Conservation (phyloP, 2,888 invertebrate genomes). For the Drosophila kambysellisi region DNA sequence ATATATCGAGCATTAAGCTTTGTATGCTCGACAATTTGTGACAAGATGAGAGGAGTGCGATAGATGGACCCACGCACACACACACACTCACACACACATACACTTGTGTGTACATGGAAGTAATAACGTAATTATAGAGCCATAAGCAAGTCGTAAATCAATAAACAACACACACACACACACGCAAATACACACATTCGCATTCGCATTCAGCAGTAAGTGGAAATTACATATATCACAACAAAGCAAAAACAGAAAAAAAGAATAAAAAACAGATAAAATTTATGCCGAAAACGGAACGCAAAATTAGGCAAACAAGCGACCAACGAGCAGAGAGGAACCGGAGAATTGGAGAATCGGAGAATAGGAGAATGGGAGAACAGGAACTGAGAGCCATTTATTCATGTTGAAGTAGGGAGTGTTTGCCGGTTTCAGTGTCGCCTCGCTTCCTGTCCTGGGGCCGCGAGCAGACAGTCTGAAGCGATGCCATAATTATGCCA, state of each 20-base stretch:
- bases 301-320: conserved; percentile 28
- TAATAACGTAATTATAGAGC: conserved; percentile 76
- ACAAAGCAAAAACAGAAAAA: conserved; percentile 6
- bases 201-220: conserved; percentile 33
- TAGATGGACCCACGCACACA: conserved; percentile 21
- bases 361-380: conserved; percentile 31
- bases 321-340: background rate
- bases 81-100: no score
- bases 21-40: conserved; percentile 64
- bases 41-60: background rate
- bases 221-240: conserved; percentile 38
- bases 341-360: background rate
- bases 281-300: conserved; percentile 27
- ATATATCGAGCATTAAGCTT: conserved; percentile 59
- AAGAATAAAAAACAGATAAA: conserved; percentile 20
- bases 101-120: conserved; percentile 29
- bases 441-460: conserved; percentile 51
- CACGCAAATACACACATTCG: conserved; percentile 16
- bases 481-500: conserved; percentile 73
- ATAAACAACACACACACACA: conserved; percentile 48
- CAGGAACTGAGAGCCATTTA: conserved; percentile 58
- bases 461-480: conserved; percentile 32
- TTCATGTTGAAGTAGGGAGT: conserved; percentile 35
- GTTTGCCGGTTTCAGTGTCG: conserved; percentile 25
- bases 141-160: conserved; percentile 77